These are phyloP conservation scores for Pycnomerus fuliginosus DNA, from an alignment of 2,888 invertebrate genomes.

Conservation along the genomic window DNA sequence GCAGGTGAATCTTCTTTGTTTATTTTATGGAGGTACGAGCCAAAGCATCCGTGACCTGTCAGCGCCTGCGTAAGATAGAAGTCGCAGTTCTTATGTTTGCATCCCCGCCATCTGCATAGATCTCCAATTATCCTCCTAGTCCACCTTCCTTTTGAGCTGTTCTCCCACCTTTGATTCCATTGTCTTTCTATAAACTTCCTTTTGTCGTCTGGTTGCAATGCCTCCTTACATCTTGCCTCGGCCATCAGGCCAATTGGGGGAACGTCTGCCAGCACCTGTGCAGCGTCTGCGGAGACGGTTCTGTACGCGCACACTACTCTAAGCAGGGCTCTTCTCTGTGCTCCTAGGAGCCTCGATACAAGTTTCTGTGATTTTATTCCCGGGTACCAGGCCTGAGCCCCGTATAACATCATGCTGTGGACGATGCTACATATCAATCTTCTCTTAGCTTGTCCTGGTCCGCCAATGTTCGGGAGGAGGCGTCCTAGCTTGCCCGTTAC, in stretches of 20 bases:
- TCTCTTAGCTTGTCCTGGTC: not conserved
- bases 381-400: not conserved
- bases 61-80: conserved; percentile 23
- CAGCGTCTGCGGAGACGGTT: conserved; percentile 4
- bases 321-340: not conserved
- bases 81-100: no score
- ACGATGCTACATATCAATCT: not conserved
- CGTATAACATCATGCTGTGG: not conserved
- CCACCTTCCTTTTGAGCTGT: not conserved
- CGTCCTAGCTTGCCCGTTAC: not conserved
- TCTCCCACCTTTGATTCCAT: not conserved
- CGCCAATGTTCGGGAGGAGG: not conserved
- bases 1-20: conserved; percentile 6
- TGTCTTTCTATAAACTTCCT: not conserved
- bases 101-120: no score
- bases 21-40: conserved; percentile 19
- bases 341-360: not conserved
- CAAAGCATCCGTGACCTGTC: conserved; percentile 26
- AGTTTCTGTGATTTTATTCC: not conserved
- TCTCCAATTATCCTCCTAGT: not conserved
- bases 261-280: conserved; percentile 1
- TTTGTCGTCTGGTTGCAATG: not conserved
- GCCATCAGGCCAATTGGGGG: conserved; percentile 4
- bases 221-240: not conserved
- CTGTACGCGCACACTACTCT: conserved; percentile 4